phyloP scores from a whole-genome alignment of 2,888 invertebrate species.

The Campopleginae sp. region DNA sequence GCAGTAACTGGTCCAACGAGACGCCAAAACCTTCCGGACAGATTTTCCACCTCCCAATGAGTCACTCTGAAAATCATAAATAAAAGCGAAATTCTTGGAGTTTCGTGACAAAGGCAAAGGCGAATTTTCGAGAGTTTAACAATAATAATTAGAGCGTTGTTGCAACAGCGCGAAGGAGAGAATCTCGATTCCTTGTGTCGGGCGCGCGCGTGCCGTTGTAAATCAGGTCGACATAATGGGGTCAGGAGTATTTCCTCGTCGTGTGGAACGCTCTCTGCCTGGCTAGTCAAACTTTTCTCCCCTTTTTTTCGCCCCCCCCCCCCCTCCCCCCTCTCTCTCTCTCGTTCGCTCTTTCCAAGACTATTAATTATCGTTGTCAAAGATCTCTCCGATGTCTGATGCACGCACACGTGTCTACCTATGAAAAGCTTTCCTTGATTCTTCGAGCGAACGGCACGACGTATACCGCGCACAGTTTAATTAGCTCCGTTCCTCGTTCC shows the following conservation, averaged over 20 bases:
- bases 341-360: constrained; percentile 34
- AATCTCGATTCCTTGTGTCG: constrained; percentile 39
- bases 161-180: constrained; percentile 16
- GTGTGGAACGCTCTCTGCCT: constrained; percentile 47
- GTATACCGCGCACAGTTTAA: constrained; percentile 41
- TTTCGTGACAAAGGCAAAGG: not conserved
- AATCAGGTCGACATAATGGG: constrained; percentile 65
- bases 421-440: constrained; percentile 21
- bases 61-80: not conserved
- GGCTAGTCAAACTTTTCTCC: not conserved
- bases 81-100: constrained; percentile 1
- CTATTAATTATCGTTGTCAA: constrained; percentile 63
- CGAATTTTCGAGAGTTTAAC: constrained; percentile 26
- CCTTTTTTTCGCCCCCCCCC: constrained; percentile 26
- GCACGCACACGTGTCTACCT: constrained; percentile 26
- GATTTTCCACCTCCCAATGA: not conserved
- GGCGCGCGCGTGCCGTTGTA: constrained; percentile 48
- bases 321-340: constrained; percentile 17
- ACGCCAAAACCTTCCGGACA: not conserved
- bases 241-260: constrained; percentile 65
- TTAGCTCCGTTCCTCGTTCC: constrained; percentile 48
- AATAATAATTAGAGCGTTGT: constrained; percentile 50
- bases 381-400: constrained; percentile 45
- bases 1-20: not conserved
- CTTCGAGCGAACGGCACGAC: constrained; percentile 40